These are phyloP conservation scores for Amiota minor DNA, from an alignment of 2,888 invertebrate species.

Conservation along the genomic window DNA sequence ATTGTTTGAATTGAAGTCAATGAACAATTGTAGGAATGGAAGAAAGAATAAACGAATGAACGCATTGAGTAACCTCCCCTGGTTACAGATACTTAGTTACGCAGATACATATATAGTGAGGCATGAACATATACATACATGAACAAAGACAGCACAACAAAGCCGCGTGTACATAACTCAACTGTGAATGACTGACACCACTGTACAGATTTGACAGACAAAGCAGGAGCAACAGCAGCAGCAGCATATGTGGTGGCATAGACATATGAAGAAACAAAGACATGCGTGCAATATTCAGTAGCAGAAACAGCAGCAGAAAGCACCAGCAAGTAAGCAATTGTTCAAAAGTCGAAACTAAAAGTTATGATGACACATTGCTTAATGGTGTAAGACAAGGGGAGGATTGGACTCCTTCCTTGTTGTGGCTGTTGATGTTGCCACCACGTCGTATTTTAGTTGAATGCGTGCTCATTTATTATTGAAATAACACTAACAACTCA, in stretches of 20 bases:
- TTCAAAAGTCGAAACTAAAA: constrained; percentile 4
- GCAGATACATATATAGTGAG: neutral
- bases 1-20: neutral
- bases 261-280: constrained; percentile 5
- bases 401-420: neutral
- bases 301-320: neutral
- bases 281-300: constrained; percentile 4
- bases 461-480: constrained; percentile 30
- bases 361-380: constrained; percentile 4
- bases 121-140: neutral
- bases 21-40: neutral
- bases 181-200: constrained; percentile 5
- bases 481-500: neutral
- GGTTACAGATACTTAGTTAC: neutral
- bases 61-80: neutral
- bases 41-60: neutral
- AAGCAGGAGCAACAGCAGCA: neutral
- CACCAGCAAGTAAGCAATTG: neutral
- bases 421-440: neutral
- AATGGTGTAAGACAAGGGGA: neutral
- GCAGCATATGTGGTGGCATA: constrained; percentile 10
- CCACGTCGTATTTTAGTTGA: constrained; percentile 13
- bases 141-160: neutral
- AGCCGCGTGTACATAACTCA: neutral
- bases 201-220: neutral